Conservation (phyloP, 2,113 vertebrate species). For the Chlamydotis undulata region DNA sequence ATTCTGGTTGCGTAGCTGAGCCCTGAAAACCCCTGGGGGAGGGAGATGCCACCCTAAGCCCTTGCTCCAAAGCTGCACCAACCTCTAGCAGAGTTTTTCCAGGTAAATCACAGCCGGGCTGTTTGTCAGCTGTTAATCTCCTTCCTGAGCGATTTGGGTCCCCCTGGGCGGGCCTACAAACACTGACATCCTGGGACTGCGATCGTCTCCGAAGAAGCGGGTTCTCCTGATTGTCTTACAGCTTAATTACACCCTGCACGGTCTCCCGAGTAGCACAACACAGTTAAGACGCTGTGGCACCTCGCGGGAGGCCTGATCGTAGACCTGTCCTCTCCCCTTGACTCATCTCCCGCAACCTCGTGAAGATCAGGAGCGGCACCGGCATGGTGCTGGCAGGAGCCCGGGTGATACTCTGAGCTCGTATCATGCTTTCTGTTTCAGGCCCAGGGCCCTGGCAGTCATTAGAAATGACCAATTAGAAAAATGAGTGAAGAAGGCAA, state of each 20-base stretch:
- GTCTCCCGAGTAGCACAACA: neutral
- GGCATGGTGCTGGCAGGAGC: neutral
- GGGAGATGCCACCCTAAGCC: neutral
- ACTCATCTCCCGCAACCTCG: neutral
- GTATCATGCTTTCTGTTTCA: neutral
- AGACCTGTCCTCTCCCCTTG: neutral
- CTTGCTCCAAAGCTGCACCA: neutral
- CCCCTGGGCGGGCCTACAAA: neutral
- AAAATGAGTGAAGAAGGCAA: neutral
- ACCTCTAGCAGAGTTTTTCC: neutral
- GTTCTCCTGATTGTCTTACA: neutral
- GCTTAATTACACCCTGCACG: rapidly evolving
- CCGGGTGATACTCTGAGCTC: neutral
- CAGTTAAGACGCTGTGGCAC: rapidly evolving
- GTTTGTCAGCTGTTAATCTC: neutral
- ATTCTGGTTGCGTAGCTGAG: neutral
- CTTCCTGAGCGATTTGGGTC: neutral
- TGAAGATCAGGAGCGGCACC: neutral
- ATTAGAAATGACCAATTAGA: neutral
- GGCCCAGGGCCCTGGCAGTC: neutral
- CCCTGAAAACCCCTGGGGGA: neutral
- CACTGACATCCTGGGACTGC: neutral
- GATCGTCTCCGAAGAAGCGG: neutral
- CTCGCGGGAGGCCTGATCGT: neutral
- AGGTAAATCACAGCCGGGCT: neutral